Evolutionary conservation across 2,888 invertebrate genomes (phyloP).

Genomic region (Orchesellides sinensis): DNA sequence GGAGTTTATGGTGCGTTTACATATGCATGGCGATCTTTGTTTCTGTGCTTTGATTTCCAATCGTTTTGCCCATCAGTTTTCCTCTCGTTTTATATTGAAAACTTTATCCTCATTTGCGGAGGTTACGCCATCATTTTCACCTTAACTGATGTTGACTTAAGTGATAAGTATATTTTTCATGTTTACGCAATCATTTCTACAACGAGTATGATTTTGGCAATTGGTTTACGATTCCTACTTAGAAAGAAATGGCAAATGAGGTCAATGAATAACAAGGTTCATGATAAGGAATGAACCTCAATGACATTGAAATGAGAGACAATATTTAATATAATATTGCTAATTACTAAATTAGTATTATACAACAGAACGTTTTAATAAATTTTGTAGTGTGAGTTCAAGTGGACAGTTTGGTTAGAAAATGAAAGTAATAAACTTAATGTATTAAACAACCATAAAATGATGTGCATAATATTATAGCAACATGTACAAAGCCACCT

Average conservation of each 20-base stretch:
- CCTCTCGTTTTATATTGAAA: conserved; percentile 63
- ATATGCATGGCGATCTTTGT: conserved; percentile 62
- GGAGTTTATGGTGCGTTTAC: conserved; percentile 68
- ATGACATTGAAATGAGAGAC: too few species aligned
- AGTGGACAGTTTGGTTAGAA: neutral
- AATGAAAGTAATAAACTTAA: neutral
- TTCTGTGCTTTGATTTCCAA: conserved; percentile 65
- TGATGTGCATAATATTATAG: neutral
- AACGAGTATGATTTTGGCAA: conserved; percentile 7
- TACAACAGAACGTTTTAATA: too few species aligned
- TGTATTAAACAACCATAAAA: neutral
- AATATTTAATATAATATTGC: too few species aligned
- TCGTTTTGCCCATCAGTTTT: conserved; percentile 32
- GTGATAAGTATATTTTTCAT: conserved; percentile 50
- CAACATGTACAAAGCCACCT: neutral
- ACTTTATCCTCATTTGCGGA: conserved; percentile 40
- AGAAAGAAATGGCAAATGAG: conserved; percentile 1
- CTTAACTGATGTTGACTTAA: conserved; percentile 38
- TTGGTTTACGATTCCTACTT: conserved; percentile 1
- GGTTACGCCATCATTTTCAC: conserved; percentile 43
- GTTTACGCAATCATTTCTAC: conserved; percentile 20
- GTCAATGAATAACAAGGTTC: neutral
- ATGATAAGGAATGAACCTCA: neutral
- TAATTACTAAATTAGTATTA: too few species aligned
- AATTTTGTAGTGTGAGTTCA: too few species aligned